These are phyloP conservation scores for Diaprepes abbreviatus DNA, from an alignment of 2,888 invertebrate species.

Conservation along the genomic window DNA sequence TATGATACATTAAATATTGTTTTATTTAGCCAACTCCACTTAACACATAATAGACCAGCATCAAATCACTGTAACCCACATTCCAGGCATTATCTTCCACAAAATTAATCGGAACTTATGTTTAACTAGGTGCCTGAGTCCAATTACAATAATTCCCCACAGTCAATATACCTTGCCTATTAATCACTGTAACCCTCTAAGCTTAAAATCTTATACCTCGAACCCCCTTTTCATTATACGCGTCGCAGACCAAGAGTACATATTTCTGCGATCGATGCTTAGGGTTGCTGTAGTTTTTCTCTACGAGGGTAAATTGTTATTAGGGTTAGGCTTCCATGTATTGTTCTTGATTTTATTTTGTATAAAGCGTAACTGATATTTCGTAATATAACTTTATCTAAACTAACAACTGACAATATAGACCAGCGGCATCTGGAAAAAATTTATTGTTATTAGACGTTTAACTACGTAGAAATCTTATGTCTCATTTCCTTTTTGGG, in stretches of 20 bases:
- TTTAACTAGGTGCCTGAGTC: conserved; percentile 33
- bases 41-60: conserved; percentile 15
- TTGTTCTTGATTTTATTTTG: too few relatives aligned
- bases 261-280: conserved; percentile 15
- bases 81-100: conserved; percentile 12
- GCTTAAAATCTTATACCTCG: conserved; percentile 71
- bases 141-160: conserved; percentile 36
- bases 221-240: conserved; percentile 89
- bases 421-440: too few relatives aligned
- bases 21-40: not conserved
- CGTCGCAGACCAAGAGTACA: conserved; percentile 88
- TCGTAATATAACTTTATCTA: too few relatives aligned
- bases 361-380: too few relatives aligned
- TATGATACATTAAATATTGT: not conserved
- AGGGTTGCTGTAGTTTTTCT: not conserved
- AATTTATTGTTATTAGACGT: too few relatives aligned
- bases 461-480: too few relatives aligned
- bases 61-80: conserved; percentile 12
- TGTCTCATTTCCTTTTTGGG: too few relatives aligned
- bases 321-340: too few relatives aligned
- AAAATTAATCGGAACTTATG: conserved; percentile 40
- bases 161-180: conserved; percentile 38
- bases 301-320: not conserved
- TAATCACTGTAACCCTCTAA: conserved; percentile 34
- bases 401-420: too few relatives aligned